These are phyloP conservation scores for Mus pahari DNA, from an alignment of 2,113 vertebrate species.

Conservation along the genomic window DNA sequence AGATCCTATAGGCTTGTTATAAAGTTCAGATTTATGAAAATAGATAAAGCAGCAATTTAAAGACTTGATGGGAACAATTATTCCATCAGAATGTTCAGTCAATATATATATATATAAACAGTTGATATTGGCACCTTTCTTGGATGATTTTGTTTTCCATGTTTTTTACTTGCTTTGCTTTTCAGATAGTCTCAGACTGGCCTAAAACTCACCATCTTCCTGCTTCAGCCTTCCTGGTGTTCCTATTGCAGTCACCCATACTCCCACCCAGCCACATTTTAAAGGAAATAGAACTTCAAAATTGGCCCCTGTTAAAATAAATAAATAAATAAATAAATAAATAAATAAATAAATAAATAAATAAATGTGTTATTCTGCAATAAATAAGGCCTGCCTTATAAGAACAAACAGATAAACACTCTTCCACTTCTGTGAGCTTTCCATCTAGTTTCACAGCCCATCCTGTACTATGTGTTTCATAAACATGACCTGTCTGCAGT, in stretches of 20 bases:
- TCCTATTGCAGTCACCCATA: background rate
- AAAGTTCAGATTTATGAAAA: constrained; percentile 39
- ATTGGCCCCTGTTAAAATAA: constrained; percentile 10
- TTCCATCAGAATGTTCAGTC: background rate
- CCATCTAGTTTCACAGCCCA: background rate
- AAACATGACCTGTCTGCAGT: background rate
- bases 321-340: background rate
- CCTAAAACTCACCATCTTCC: background rate
- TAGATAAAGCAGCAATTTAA: background rate
- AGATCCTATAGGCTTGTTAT: background rate
- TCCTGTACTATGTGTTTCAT: background rate
- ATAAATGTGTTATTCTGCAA: background rate
- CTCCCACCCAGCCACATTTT: background rate
- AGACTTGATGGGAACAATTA: background rate
- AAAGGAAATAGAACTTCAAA: constrained; percentile 27
- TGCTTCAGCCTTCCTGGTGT: too few relatives aligned
- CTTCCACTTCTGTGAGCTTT: background rate
- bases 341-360: constrained; percentile 21
- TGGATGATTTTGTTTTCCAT: background rate
- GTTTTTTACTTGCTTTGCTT: too few relatives aligned
- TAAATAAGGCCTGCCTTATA: background rate
- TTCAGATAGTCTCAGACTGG: background rate
- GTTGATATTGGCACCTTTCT: background rate
- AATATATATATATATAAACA: background rate
- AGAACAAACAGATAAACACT: background rate